Base-by-base conservation (phyloP, 2,113 vertebrate genomes). In the Corydoras maculifer region DNA sequence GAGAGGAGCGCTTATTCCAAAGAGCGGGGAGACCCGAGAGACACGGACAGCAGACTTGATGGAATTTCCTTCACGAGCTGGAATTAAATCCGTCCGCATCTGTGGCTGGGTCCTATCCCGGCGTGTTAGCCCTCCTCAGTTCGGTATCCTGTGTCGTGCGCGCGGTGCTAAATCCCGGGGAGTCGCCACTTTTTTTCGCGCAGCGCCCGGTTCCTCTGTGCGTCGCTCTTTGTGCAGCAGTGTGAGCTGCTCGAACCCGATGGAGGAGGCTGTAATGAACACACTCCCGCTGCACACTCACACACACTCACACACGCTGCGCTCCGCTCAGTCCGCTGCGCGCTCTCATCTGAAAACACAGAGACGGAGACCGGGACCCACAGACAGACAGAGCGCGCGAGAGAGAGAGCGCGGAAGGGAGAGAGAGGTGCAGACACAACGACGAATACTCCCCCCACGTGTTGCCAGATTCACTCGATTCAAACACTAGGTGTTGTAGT, bases 401-500 rank as follows among this genome's bases (percentile, higher is more conserved):
- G 73, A 49, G 79, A 55, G 73, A 70, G 79, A 65, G 74, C 64
- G 68, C 63, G 63, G 53, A 58, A 59, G n/a, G 74, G 67, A 70
- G 55, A 72, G 59, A 67, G 87, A 86, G 83, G 86, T 84, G 82
- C 15, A 54, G 54, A 73, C 72, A 25, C 74, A 65, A 78, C 80
- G 82, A 10, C 9, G 6, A 53, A 10, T 53, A 6, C 9, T 25
- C 18, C 18, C 18, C 18, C 63, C 61, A 15, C 9, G 49, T 8
- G 66, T 51, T 69, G 76, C 70, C 73, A 79, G 68, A 68, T 68
- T 68, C 11, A 48, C 53, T 1, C 9, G 66, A 59, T 53, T 55
- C 10, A 14, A 31, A 25, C 32, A n/a, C 43, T 63, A 14, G 31
- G 50, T 69, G 48, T 64, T 65, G 5, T 8, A 8, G 4, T 43